Conservation (phyloP, 1,140 invertebrate species). For the Pseudomyrmex dendroicus region DNA sequence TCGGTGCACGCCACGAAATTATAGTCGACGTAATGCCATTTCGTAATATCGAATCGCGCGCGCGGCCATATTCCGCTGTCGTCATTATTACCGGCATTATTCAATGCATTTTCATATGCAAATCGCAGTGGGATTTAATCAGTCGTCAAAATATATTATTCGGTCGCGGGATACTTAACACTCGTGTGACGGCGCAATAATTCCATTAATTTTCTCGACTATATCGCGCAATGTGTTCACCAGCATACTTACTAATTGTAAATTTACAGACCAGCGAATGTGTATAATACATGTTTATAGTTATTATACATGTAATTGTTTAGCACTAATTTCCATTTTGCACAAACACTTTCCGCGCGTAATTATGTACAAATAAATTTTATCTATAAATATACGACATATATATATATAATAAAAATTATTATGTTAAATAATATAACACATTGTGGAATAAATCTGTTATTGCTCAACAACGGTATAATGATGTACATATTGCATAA, state of each 20-base stretch:
- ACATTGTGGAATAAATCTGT: too few relatives aligned
- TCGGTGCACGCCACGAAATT: conserved; percentile 54
- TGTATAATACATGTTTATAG: conserved; percentile 3
- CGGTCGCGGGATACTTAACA: conserved; percentile 34
- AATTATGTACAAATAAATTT: neutral
- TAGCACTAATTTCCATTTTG: conserved; percentile 1
- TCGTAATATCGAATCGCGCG: conserved; percentile 60
- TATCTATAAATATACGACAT: neutral
- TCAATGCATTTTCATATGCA: conserved; percentile 58
- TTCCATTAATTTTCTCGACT: conserved; percentile 44
- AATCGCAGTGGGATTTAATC: conserved; percentile 49
- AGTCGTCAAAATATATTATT: conserved; percentile 59
- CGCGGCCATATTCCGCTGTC: conserved; percentile 63
- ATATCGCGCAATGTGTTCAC: neutral
- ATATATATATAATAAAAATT: too few relatives aligned
- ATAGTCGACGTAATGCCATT: conserved; percentile 68
- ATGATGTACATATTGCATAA: too few relatives aligned
- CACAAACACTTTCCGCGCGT: too few relatives aligned
- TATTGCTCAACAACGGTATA: too few relatives aligned
- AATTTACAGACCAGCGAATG: conserved; percentile 29
- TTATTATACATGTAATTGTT: neutral
- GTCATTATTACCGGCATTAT: conserved; percentile 65
- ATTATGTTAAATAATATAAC: too few relatives aligned
- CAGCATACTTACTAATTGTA: conserved; percentile 34
- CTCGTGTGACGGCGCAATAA: conserved; percentile 47